phyloP scores from a whole-genome alignment of 2,797 vertebrate species.

The Malacoctenus gilli region DNA sequence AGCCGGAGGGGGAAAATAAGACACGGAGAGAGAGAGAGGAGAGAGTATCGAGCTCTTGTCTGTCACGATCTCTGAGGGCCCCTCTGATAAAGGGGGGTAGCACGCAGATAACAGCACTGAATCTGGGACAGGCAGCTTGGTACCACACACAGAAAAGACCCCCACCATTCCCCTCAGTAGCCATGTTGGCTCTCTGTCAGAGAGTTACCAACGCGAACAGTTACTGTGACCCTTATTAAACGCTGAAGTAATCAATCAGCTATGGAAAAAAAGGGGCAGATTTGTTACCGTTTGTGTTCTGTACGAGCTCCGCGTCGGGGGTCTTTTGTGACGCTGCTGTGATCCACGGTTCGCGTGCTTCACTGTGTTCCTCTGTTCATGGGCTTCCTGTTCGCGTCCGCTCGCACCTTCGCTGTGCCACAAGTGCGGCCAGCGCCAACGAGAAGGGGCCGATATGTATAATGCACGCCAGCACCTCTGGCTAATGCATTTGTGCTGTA shows the following conservation, averaged over 20 bases:
- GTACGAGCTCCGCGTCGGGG: too few species aligned
- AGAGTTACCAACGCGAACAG: conserved; percentile 1
- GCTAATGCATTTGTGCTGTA: conserved; percentile 59
- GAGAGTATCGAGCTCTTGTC: conserved; percentile 20
- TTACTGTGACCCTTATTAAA: too few species aligned
- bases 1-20: background rate
- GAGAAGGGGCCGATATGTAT: conserved; percentile 46
- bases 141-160: conserved; percentile 11
- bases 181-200: conserved; percentile 26
- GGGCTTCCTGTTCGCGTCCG: conserved; percentile 4
- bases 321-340: too few species aligned
- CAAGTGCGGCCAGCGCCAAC: conserved; percentile 22
- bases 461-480: conserved; percentile 43
- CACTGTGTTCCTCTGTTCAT: conserved; percentile 17
- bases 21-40: conserved; percentile 13
- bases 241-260: too few species aligned
- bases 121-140: conserved; percentile 34
- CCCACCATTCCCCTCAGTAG: conserved; percentile 8
- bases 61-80: conserved; percentile 30
- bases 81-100: conserved; percentile 30
- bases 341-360: background rate
- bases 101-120: conserved; percentile 40
- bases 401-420: conserved; percentile 11
- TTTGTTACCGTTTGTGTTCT: too few species aligned
- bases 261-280: too few species aligned